phyloP scores from a whole-genome alignment of 2,113 vertebrate species.

The Ia io region DNA sequence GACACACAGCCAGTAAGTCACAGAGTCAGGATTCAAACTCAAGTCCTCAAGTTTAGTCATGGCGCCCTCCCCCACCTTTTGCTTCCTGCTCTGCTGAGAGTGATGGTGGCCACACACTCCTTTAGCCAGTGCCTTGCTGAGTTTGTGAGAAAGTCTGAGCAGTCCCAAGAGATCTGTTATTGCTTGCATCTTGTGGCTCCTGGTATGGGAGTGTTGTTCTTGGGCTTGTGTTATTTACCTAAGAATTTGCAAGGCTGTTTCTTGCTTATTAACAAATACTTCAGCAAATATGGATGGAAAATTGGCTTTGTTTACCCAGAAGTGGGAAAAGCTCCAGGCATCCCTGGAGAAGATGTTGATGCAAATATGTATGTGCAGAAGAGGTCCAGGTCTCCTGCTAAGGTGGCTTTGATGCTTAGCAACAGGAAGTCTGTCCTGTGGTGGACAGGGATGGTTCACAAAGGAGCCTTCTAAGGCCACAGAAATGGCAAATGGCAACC shows the following conservation, averaged over 20 bases:
- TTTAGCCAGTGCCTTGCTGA: not conserved
- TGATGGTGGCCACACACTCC: not conserved
- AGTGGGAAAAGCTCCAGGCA: not conserved
- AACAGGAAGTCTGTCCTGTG: not conserved
- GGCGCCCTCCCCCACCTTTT: not conserved
- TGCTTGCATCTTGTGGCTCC: not conserved
- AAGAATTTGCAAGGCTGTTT: constrained; percentile 55
- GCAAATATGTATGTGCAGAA: not conserved
- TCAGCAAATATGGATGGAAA: constrained; percentile 55
- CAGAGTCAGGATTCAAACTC: not conserved
- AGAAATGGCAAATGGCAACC: not conserved
- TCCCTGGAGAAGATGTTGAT: not conserved
- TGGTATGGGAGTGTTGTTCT: constrained; percentile 20
- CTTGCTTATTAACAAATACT: constrained; percentile 58
- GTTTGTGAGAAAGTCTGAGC: not conserved
- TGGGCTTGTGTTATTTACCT: constrained; percentile 58
- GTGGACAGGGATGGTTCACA: not conserved
- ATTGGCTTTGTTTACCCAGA: constrained; percentile 21
- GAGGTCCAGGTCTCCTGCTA: not conserved
- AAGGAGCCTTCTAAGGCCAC: not conserved
- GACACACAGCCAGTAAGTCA: not conserved
- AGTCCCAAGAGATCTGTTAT: not conserved
- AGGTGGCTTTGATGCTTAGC: not conserved
- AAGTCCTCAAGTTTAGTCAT: not conserved
- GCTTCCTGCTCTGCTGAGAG: not conserved